These are phyloP conservation scores for Triops longicaudatus DNA, from an alignment of 1,140 invertebrate species.

Conservation along the genomic window DNA sequence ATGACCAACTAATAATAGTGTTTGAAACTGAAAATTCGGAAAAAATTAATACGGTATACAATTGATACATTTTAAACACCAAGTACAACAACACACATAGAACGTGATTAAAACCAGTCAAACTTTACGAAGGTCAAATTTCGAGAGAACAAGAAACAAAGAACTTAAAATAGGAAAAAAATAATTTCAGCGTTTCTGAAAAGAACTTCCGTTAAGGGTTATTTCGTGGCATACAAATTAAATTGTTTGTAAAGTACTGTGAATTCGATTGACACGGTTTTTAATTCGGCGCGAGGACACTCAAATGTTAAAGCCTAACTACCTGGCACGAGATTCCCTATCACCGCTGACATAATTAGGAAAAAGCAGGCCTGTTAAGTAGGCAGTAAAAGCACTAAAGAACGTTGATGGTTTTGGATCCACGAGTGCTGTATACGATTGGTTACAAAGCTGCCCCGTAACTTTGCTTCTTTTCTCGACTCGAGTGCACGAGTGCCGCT, in stretches of 20 bases:
- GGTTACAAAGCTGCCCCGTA: not conserved
- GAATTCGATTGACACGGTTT: not conserved
- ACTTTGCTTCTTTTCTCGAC: not conserved
- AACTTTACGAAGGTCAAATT: no score
- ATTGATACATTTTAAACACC: no score
- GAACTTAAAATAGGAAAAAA: no score
- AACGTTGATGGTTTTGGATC: not conserved
- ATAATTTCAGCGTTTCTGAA: no score
- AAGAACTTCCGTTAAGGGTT: no score
- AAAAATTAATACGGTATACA: no score
- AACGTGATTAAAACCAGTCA: no score
- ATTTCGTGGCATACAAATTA: not conserved
- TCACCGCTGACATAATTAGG: not conserved
- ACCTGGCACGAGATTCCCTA: not conserved
- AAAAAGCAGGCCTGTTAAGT: not conserved
- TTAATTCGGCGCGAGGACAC: not conserved
- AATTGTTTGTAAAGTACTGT: not conserved
- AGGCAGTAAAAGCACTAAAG: not conserved
- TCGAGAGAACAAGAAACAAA: no score
- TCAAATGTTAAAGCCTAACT: not conserved
- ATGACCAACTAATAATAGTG: no score
- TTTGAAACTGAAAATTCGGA: no score
- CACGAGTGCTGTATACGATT: not conserved
- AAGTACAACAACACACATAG: no score
- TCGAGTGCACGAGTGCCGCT: not conserved